These are phyloP conservation scores for Drosophila insularis DNA, from an alignment of 1,140 invertebrate species.

Conservation along the genomic window DNA sequence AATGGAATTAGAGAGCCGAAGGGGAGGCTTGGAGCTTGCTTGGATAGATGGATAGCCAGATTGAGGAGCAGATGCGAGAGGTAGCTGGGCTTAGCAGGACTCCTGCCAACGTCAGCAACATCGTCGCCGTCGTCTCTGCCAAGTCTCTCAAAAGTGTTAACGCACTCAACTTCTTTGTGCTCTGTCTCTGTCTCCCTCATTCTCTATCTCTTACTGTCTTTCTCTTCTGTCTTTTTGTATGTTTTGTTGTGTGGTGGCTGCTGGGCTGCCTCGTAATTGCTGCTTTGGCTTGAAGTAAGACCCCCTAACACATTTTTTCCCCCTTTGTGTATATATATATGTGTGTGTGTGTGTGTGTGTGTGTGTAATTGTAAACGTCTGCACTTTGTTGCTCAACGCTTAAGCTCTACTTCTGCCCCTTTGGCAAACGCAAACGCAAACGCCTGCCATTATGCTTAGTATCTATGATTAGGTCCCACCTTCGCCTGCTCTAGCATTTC, in stretches of 20 bases:
- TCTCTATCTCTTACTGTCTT: constrained; percentile 1
- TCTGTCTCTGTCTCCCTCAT: constrained; percentile 21
- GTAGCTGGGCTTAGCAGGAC: constrained; percentile 2
- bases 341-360: constrained; percentile 9
- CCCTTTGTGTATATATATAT: background rate
- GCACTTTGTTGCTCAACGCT: constrained; percentile 66
- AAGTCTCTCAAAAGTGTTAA: constrained; percentile 72
- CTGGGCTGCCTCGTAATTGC: constrained; percentile 4
- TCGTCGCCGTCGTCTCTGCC: constrained; percentile 4
- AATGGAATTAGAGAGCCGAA: constrained; percentile 67
- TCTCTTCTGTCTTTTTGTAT: constrained; percentile 3
- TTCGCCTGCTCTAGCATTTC: constrained; percentile 30
- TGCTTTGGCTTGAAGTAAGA: constrained; percentile 5
- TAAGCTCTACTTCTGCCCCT: constrained; percentile 25
- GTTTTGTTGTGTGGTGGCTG: constrained; percentile 9
- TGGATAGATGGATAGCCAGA: background rate
- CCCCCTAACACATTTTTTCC: constrained; percentile 4
- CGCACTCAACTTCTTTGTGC: constrained; percentile 70
- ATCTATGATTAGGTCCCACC: constrained; percentile 70
- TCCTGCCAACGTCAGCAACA: constrained; percentile 52
- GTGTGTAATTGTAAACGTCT: constrained; percentile 71
- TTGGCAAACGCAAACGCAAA: constrained; percentile 1
- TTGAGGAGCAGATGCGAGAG: background rate
- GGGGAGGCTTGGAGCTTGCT: background rate
- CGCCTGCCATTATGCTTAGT: constrained; percentile 70